These are phyloP conservation scores for Cepaea hortensis DNA, from an alignment of 2,888 invertebrate genomes.

Conservation along the genomic window DNA sequence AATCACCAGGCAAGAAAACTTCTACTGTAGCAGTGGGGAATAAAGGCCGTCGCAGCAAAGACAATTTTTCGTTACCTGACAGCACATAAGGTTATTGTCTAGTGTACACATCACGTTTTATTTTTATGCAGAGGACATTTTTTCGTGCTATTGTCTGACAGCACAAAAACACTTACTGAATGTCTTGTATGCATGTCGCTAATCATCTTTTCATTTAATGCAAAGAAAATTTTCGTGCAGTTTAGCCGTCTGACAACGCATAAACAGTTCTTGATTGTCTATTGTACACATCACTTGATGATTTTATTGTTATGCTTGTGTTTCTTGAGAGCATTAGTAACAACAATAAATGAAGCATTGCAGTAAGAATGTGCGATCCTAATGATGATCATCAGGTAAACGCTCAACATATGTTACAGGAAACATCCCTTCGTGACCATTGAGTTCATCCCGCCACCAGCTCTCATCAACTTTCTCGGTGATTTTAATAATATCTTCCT, in stretches of 20 bases:
- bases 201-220: too few species aligned
- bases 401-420: constrained; percentile 94
- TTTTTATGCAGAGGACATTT: too few species aligned
- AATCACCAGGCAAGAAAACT: too few species aligned
- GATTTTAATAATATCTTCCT: constrained; percentile 97
- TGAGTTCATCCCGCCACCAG: constrained; percentile 88
- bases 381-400: constrained; percentile 29
- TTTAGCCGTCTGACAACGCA: too few species aligned
- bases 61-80: too few species aligned
- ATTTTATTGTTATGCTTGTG: background rate
- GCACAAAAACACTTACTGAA: background rate
- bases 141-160: too few species aligned
- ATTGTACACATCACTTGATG: background rate
- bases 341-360: background rate
- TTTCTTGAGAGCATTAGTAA: background rate
- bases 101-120: too few species aligned
- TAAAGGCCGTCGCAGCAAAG: too few species aligned
- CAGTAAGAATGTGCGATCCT: background rate
- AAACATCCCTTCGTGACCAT: constrained; percentile 86
- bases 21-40: too few species aligned
- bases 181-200: background rate
- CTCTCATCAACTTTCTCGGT: constrained; percentile 92
- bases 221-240: too few species aligned
- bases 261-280: background rate
- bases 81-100: too few species aligned